These are phyloP conservation scores for Orthosia cruda DNA, from an alignment of 2,888 invertebrate species.

Conservation along the genomic window DNA sequence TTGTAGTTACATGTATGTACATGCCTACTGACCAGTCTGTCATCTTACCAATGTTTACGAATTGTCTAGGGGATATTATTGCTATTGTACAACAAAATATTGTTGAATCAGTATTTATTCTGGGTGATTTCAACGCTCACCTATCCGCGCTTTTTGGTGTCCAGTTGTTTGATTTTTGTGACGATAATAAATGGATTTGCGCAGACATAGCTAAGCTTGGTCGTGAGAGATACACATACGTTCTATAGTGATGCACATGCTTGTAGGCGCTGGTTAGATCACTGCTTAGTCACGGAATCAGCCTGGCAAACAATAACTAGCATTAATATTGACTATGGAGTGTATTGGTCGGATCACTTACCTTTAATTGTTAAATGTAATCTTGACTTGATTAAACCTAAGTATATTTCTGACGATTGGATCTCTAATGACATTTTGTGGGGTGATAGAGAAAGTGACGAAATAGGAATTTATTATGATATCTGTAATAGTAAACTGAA, in stretches of 20 bases:
- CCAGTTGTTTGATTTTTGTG: background rate
- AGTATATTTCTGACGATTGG: no score
- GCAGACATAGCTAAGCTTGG: background rate
- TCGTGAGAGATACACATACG: background rate
- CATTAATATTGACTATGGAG: background rate
- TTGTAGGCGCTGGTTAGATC: background rate
- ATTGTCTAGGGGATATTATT: background rate
- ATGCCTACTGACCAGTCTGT: background rate
- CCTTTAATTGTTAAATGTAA: no score
- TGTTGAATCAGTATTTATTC: background rate
- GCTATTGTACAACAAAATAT: background rate
- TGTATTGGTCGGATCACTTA: no score
- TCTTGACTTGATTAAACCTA: no score
- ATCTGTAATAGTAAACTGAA: no score
- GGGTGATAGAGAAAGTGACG: no score
- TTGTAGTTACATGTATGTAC: background rate
- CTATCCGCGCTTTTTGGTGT: background rate
- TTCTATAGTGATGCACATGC: background rate
- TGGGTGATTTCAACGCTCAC: background rate
- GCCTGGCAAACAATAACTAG: slow-evolving; percentile 1
- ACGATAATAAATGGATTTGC: background rate
- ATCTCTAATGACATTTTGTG: no score
- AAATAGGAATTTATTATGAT: no score
- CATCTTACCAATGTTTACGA: background rate
- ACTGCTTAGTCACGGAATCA: background rate